Evolutionary conservation across 2,113 vertebrate species (phyloP).

Genomic region (Mus musculus): DNA sequence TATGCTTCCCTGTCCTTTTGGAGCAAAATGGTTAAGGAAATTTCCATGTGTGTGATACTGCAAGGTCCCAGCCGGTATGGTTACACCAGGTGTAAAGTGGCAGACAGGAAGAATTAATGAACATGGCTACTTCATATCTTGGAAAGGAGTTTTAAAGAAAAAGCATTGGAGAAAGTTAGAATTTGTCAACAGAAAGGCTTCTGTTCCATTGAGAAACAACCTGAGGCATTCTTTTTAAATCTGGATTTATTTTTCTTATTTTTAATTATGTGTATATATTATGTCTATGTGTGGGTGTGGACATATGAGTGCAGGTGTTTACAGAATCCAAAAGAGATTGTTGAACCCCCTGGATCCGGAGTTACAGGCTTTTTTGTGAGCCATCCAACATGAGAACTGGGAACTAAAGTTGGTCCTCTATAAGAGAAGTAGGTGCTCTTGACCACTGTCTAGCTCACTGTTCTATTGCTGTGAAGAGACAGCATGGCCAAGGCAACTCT

Average conservation of each 20-base stretch:
- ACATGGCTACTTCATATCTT: background rate
- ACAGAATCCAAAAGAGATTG: background rate
- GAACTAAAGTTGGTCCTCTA: background rate
- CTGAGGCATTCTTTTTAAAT: background rate
- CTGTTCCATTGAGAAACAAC: background rate
- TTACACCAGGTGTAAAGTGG: background rate
- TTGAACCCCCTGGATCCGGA: background rate
- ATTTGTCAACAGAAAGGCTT: background rate
- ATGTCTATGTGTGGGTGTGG: background rate
- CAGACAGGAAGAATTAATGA: background rate
- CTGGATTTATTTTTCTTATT: background rate
- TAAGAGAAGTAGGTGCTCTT: background rate
- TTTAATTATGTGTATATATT: background rate
- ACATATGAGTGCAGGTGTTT: background rate
- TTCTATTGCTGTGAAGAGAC: background rate
- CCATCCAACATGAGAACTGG: background rate
- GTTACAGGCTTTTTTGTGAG: background rate
- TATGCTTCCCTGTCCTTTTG: background rate
- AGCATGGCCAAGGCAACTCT: background rate
- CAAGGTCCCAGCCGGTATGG: background rate
- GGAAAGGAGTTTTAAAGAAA: background rate
- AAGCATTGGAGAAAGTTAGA: background rate
- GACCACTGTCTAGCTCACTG: background rate
- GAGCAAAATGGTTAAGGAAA: background rate
- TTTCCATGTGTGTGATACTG: background rate